These are phyloP conservation scores for Papilio elwesi DNA, from an alignment of 2,888 invertebrate genomes.

Conservation along the genomic window DNA sequence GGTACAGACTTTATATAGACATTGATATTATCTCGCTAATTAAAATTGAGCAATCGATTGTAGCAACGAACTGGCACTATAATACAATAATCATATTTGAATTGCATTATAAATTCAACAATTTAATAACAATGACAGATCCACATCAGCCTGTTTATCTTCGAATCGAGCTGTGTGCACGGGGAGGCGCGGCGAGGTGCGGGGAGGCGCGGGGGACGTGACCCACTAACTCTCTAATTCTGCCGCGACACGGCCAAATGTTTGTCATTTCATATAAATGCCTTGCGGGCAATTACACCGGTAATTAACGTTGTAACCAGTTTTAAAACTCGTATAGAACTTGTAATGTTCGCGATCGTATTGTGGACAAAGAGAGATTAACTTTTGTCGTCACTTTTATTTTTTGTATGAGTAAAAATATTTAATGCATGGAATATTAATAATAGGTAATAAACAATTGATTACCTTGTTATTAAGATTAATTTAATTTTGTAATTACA, in stretches of 20 bases:
- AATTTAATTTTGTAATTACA: background rate
- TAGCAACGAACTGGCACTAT: conserved; percentile 46
- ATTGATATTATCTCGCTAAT: conserved; percentile 23
- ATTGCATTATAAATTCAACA: conserved; percentile 58
- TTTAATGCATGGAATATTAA: no score
- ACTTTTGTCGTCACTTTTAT: background rate
- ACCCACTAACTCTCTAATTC: conserved; percentile 38
- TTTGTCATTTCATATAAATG: conserved; percentile 33
- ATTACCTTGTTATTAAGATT: background rate
- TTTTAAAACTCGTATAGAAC: conserved; percentile 31
- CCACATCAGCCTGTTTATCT: conserved; percentile 57
- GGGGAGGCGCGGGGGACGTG: conserved; percentile 38
- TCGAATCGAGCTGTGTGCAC: conserved; percentile 59
- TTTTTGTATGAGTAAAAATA: background rate
- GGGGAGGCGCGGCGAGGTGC: conserved; percentile 57
- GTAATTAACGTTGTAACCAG: conserved; percentile 37
- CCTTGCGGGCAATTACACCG: conserved; percentile 36
- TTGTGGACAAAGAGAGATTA: conserved; percentile 28
- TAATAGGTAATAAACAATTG: no score
- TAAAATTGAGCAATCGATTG: conserved; percentile 41
- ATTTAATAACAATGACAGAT: conserved; percentile 60
- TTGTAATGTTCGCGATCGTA: conserved; percentile 21
- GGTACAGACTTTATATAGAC: background rate
- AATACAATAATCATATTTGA: conserved; percentile 56
- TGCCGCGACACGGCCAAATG: conserved; percentile 33